Conservation (phyloP, 1,140 invertebrate genomes). For the Gerris buenoi region DNA sequence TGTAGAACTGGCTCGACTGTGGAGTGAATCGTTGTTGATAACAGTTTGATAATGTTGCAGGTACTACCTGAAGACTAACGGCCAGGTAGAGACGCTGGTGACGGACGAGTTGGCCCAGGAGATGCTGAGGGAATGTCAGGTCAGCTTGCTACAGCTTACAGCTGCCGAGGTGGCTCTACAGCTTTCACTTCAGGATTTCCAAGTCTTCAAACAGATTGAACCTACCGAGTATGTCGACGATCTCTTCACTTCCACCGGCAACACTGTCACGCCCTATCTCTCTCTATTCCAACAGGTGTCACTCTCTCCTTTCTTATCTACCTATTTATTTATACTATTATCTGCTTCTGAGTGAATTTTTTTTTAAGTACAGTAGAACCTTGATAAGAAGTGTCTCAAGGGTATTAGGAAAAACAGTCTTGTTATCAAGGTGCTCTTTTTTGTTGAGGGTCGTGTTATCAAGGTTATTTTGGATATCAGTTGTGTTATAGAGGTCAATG, state of each 20-base stretch:
- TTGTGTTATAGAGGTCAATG: no score
- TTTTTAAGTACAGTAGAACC: no score
- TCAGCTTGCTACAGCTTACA: constrained; percentile 85
- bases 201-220: constrained; percentile 93
- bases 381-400: no score
- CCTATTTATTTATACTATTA: neutral
- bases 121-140: constrained; percentile 79
- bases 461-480: no score
- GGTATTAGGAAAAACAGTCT: no score
- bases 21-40: no score
- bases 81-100: constrained; percentile 81
- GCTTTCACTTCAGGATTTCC: constrained; percentile 85
- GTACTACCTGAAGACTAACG: constrained; percentile 95
- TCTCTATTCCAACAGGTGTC: constrained; percentile 72
- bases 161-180: constrained; percentile 92
- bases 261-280: constrained; percentile 83
- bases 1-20: no score
- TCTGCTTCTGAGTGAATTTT: no score
- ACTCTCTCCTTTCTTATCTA: neutral
- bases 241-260: constrained; percentile 75
- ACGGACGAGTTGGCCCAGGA: constrained; percentile 92
- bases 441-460: no score
- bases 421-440: no score
- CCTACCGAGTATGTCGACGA: constrained; percentile 97
- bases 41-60: no score